Base-by-base conservation (phyloP, 2,888 invertebrate species). In the Machimus rusticus region DNA sequence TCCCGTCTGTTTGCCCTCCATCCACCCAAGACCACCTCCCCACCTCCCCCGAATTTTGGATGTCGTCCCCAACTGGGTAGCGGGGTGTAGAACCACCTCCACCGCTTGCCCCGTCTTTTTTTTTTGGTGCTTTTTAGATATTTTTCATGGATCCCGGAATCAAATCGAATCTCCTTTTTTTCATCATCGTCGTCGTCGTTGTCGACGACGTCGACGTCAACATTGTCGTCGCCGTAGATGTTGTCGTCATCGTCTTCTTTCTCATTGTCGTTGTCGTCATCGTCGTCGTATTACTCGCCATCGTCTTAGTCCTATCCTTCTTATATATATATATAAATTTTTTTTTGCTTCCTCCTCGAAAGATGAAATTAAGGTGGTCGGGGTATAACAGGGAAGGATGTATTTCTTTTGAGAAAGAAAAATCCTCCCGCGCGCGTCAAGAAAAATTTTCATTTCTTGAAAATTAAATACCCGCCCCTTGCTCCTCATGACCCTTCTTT, bases 361-460 rank as follows among this genome's bases (percentile, higher is more conserved):
- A 23, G 66, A 66, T 66, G 66, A 66, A 66, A 66, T 66, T 66
- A 66, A 66, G 66, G 76, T 76, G 34, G 9, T 76, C 76, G 28
- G 76, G 76, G 76, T n/a, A 39, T 76, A 39, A 76, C n/a, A 37
- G n/a, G 34, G 76, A 37, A 37, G 37, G 34, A 76, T 76, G 19
- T 37, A 76, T 34, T 76, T n/a, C 16, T 8, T 8, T 76, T 23
- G 1, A 9, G 31, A 12, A 76, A 19, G 37, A 66, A 76, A 76
- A 76, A n/a, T 37, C 19, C 34, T n/a, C 6, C 6, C 39, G 39
- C 37, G 39, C 34, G 39, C 76, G n/a, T 37, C 76, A 76, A 55
- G 34, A 55, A 57, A 82, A 82, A 82, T 82, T 82, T 82, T 82
- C 57, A 82, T 82, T 82, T 82, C 82, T 55, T 57, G 82, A 82